Evolutionary conservation across 2,113 vertebrate genomes (phyloP).

Genomic region (Ovibos moschatus): DNA sequence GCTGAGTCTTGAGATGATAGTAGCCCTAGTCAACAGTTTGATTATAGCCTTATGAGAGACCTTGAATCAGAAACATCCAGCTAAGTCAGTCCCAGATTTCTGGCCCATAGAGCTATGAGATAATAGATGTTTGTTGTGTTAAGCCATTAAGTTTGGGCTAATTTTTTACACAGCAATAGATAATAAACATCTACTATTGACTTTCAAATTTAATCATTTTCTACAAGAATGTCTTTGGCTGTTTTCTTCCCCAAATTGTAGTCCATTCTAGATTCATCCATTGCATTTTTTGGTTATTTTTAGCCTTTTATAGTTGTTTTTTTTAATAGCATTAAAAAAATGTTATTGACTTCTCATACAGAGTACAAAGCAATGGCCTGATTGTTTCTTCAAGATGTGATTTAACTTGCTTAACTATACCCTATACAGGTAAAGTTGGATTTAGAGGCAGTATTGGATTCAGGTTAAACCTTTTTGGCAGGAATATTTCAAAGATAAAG

Average conservation of each 20-base stretch:
- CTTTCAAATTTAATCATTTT: not conserved
- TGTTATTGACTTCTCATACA: not conserved
- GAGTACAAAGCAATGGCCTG: not conserved
- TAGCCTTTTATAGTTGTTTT: not conserved
- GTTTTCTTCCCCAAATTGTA: not conserved
- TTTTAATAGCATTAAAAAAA: not conserved
- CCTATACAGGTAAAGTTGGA: not conserved
- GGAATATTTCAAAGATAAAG: not conserved
- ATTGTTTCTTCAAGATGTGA: not conserved
- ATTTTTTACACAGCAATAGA: not conserved
- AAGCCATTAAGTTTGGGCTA: not conserved
- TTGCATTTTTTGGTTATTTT: not conserved
- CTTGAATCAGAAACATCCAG: not conserved
- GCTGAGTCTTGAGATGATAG: not conserved
- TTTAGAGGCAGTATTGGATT: not conserved
- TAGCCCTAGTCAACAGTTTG: not conserved
- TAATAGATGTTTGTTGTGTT: not conserved
- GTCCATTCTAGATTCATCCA: not conserved
- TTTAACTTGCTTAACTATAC: not conserved
- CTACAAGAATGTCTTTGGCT: not conserved
- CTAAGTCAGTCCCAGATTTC: not conserved
- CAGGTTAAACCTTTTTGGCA: not conserved
- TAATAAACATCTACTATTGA: not conserved
- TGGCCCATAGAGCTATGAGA: not conserved
- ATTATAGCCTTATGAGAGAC: not conserved